Evolutionary conservation across 2,797 vertebrate genomes (phyloP), one percentile per base, ranked within the genome.

Genomic region (Merluccius polli): DNA sequence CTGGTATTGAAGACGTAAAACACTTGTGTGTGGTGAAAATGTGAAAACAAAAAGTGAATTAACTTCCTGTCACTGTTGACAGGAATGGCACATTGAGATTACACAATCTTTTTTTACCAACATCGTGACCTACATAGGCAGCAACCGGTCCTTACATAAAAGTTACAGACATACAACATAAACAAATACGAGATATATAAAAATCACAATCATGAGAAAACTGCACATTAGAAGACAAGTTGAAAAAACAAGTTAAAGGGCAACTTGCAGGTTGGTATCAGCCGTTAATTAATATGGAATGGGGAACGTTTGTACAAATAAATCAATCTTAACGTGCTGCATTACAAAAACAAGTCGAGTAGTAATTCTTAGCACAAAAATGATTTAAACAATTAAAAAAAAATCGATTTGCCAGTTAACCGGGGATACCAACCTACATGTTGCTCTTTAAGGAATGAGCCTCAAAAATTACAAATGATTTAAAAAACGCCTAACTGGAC

Each of bases 1-100:
- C 69, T n/a, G n/a, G n/a, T n/a, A 74, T 36, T 44, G 44, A 76
- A 75, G 18, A 85, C 76, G 21, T 52, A 1, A 18, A 52, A 59
- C 52, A 59, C 10, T 59, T 59, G 52, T n/a, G 52, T 9, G 1
- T 59, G 52, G 52, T 59, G 9, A 21, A 52, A 52, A 21, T 52
- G 41, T 48, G 3, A 48, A 48, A 21, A 48, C 3, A 24, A 24
- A 59, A 10, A 59, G 52, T n/a, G 7, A n/a, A 59, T 59, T 59
- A 8, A 24, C 73, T 81, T 29, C 27, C 9, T 1, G 65, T 68
- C 13, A 13, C 65, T 29, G 65, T 68, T 30, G 18, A 21, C 52
- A 59, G 52, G 21, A 59, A 24, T 48, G 6, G 15, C 44, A 48
- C 15, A 8, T 3, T 35, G 36, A 38, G 36, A 38, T 38, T 12